These are phyloP conservation scores for Drosophila repleta DNA, from an alignment of 1,140 invertebrate genomes.

Conservation along the genomic window DNA sequence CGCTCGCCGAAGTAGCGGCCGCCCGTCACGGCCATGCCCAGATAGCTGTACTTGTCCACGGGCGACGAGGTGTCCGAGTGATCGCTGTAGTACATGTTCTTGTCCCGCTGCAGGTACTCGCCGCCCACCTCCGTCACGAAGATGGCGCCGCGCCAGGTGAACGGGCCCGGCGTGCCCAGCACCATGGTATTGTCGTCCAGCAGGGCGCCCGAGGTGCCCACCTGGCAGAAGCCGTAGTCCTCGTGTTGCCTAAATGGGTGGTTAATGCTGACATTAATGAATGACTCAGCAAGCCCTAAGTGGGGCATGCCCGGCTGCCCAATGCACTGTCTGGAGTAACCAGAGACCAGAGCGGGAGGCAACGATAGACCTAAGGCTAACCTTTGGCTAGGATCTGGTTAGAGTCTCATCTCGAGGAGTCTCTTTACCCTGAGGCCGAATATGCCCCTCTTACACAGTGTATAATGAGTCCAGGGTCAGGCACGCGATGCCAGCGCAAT, in stretches of 20 bases:
- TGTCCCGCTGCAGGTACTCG: constrained; percentile 90
- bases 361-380: no score
- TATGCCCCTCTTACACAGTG: background rate
- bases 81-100: constrained; percentile 91
- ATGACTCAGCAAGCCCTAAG: background rate
- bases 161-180: constrained; percentile 93
- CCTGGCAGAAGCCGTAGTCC: constrained; percentile 96
- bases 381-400: no score
- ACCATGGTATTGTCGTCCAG: constrained; percentile 92
- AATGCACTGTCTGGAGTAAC: no score
- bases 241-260: constrained; percentile 86
- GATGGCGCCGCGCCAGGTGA: constrained; percentile 94
- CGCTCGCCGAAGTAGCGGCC: constrained; percentile 89
- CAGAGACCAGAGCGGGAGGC: no score
- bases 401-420: no score
- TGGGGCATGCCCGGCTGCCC: no score
- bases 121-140: constrained; percentile 91
- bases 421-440: no score
- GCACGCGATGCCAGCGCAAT: constrained; percentile 64
- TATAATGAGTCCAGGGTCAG: constrained; percentile 62
- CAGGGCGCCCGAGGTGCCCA: constrained; percentile 93
- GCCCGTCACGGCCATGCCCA: constrained; percentile 92
- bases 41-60: constrained; percentile 95
- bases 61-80: constrained; percentile 87
- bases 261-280: constrained; percentile 52